Conservation (phyloP, 2,888 invertebrate genomes). For the Phortica okadai region DNA sequence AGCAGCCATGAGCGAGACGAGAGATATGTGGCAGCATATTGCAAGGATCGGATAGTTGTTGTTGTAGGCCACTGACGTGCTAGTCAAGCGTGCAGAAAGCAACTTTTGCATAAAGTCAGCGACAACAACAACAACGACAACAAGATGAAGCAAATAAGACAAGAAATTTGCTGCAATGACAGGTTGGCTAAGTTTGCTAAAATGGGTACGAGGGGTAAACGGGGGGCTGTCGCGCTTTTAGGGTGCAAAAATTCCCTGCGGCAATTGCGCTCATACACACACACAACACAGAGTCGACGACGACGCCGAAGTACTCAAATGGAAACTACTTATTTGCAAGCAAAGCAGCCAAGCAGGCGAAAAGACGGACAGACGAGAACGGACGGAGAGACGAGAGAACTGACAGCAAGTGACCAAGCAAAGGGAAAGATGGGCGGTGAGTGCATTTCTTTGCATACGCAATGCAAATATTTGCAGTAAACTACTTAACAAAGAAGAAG, state of each 20-base stretch:
- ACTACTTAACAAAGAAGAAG: slow-evolving; percentile 49
- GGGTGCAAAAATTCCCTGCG: slow-evolving; percentile 25
- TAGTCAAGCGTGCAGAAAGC: not conserved
- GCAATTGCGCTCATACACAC: slow-evolving; percentile 38
- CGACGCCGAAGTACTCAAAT: slow-evolving; percentile 39
- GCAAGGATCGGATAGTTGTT: not conserved
- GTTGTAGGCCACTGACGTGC: not conserved
- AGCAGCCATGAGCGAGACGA: too few relatives aligned
- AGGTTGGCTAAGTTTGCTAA: slow-evolving; percentile 8
- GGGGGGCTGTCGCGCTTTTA: not conserved
- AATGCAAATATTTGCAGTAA: slow-evolving; percentile 68
- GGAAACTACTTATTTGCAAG: slow-evolving; percentile 42
- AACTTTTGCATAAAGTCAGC: not conserved
- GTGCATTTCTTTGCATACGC: slow-evolving; percentile 44
- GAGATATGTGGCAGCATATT: not conserved
- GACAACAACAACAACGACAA: not conserved
- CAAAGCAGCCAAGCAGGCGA: slow-evolving; percentile 14
- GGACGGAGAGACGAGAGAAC: not conserved
- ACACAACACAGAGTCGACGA: slow-evolving; percentile 35
- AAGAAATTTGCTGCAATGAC: slow-evolving; percentile 22
- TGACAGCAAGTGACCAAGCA: not conserved
- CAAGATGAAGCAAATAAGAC: too few relatives aligned
- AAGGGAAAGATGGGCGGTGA: not conserved
- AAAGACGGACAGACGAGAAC: slow-evolving; percentile 15
- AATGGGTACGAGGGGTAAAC: slow-evolving; percentile 8